Evolutionary conservation across 2,888 invertebrate genomes (phyloP), one percentile per base, ranked within the genome.

Genomic region (Lydus trimaculatus): DNA sequence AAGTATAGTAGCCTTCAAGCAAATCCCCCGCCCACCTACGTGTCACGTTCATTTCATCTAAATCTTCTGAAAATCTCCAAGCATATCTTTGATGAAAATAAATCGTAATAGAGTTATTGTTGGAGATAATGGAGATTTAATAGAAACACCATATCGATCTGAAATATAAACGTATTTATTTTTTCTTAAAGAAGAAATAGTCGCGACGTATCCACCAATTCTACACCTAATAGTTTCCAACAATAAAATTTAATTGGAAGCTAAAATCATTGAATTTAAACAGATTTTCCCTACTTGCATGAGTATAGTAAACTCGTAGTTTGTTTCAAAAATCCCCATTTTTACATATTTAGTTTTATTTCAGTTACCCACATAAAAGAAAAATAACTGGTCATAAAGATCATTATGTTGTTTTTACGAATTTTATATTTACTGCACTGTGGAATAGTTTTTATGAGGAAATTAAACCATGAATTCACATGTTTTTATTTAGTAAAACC

Each of bases 41-140:
- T 56, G 56, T 56, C 56, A 56, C 56, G 56, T 48, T 48, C 48
- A 9, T 56, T 56, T 56, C 56, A 25, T 25, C 56, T 56, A 56
- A 56, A 56, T 56, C 56, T 56, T 25, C 25, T 56, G 25, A 25
- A 56, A 56, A 25, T 56, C 56, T 56, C 20, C 20, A 20, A 48
- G 8, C 20, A 48, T 11, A 48, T 56, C 56, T 2, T 11, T 20
- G 1, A 56, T 56, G 56, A 15, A 56, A 56, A 56, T 20, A 56
- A 56, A 56, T 56, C 56, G 15, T 56, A 56, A 56, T 56, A 25
- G 56, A 25, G 56, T 25, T 25, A 15, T 56, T 15, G 13, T 23
- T 56, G 4, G 56, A 23, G 8, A 56, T 56, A 56, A 25, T 56
- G 25, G 56, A 43, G 43, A 43, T 43, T 43, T 43, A 43, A 43